These are phyloP conservation scores for Scophthalmus maximus DNA, from an alignment of 2,113 vertebrate genomes.

Conservation along the genomic window DNA sequence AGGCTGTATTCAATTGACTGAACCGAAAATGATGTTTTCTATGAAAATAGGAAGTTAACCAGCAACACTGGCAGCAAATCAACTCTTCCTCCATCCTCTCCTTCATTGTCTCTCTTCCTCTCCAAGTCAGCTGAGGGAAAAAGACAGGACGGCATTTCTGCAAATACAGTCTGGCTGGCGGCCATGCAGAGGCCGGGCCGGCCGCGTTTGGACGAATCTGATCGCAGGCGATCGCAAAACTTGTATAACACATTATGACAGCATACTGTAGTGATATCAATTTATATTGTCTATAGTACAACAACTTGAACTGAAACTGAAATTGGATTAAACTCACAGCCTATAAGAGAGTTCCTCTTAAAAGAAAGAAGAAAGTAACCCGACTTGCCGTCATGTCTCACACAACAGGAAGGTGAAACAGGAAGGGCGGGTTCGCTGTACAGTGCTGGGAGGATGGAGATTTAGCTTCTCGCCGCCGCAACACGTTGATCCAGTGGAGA, in stretches of 20 bases:
- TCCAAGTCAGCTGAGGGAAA: constrained; percentile 46
- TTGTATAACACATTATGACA: neutral
- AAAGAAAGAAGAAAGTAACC: too few relatives aligned
- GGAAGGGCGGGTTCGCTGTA: constrained; percentile 62
- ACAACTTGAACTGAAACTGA: too few relatives aligned
- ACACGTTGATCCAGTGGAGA: neutral
- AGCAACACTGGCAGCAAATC: constrained; percentile 52
- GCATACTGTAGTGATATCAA: too few relatives aligned
- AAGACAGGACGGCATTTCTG: constrained; percentile 30
- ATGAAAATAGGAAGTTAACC: constrained; percentile 64
- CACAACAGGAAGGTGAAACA: constrained; percentile 38
- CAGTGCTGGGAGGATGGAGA: constrained; percentile 28
- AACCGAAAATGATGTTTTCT: neutral
- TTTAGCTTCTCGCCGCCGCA: neutral
- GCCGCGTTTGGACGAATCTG: neutral
- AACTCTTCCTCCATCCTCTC: constrained; percentile 51
- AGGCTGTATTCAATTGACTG: neutral
- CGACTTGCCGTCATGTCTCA: neutral
- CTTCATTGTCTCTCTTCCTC: constrained; percentile 71
- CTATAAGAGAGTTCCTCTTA: neutral
- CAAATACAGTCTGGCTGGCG: constrained; percentile 70
- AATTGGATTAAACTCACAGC: neutral
- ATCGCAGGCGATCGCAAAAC: too few relatives aligned
- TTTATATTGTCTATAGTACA: too few relatives aligned
- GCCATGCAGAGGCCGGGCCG: constrained; percentile 27